phyloP scores from a whole-genome alignment of 2,797 vertebrate species.

The Chaetodon trifasciatus region DNA sequence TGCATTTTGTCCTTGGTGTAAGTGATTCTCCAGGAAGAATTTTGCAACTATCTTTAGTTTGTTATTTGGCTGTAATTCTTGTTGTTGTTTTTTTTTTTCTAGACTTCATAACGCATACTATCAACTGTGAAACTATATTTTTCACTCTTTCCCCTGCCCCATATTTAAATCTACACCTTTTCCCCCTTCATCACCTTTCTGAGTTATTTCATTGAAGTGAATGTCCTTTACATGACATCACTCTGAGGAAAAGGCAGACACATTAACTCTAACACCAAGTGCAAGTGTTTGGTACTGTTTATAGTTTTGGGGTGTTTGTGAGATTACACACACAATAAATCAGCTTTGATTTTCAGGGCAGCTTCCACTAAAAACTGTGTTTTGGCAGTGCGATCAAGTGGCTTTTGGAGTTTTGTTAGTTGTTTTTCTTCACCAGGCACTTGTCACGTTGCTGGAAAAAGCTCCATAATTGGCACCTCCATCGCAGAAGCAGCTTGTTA shows the following conservation, averaged over 20 bases:
- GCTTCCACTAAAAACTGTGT: constrained; percentile 42
- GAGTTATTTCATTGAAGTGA: constrained; percentile 40
- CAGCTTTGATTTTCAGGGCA: constrained; percentile 48
- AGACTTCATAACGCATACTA: constrained; percentile 6
- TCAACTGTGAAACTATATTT: constrained; percentile 25
- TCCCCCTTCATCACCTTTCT: constrained; percentile 39
- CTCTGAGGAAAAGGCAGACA: constrained; percentile 33
- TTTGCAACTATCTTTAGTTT: constrained; percentile 49
- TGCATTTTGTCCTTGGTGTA: constrained; percentile 50
- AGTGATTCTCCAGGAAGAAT: constrained; percentile 62
- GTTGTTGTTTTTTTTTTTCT: constrained; percentile 4
- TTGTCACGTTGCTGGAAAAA: constrained; percentile 74
- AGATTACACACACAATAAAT: constrained; percentile 63
- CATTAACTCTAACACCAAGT: constrained; percentile 36
- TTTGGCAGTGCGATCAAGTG: constrained; percentile 50
- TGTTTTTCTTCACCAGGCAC: constrained; percentile 68
- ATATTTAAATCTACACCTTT: constrained; percentile 41
- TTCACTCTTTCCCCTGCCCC: constrained; percentile 10
- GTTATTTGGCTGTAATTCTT: constrained; percentile 33
- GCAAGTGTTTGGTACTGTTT: constrained; percentile 37
- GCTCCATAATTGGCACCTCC: constrained; percentile 61
- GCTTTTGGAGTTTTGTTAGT: constrained; percentile 62
- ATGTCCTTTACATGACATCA: constrained; percentile 52
- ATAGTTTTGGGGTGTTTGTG: constrained; percentile 55
- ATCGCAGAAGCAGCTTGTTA: constrained; percentile 71